These are phyloP conservation scores for Bufo bufo DNA, from an alignment of 2,113 vertebrate species.

Conservation along the genomic window DNA sequence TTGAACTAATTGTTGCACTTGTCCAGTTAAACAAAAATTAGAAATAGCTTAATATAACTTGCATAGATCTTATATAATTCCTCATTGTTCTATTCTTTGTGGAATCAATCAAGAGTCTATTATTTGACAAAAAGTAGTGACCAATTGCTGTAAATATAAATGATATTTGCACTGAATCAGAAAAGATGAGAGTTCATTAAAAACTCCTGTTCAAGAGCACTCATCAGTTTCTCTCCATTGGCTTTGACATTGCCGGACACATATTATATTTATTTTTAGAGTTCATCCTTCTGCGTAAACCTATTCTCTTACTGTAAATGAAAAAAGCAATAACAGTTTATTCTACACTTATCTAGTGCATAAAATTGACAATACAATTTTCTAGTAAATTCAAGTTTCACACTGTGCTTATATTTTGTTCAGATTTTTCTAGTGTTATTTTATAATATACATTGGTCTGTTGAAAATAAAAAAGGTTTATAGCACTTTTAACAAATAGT, in stretches of 20 bases:
- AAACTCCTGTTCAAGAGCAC: constrained; percentile 64
- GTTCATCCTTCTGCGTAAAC: constrained; percentile 66
- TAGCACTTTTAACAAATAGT: neutral
- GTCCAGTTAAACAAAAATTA: neutral
- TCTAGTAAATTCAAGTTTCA: neutral
- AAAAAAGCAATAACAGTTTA: constrained; percentile 53
- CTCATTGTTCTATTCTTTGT: constrained; percentile 66
- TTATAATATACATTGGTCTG: too few species aligned
- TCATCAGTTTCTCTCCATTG: constrained; percentile 68
- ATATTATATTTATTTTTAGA: constrained; percentile 75
- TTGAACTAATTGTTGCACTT: constrained; percentile 22
- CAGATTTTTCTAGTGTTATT: neutral
- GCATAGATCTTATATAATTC: constrained; percentile 59
- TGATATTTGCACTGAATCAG: constrained; percentile 64
- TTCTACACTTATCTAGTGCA: neutral
- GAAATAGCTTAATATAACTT: constrained; percentile 31
- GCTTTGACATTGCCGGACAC: constrained; percentile 68
- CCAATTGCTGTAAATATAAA: constrained; percentile 69
- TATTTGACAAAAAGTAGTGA: constrained; percentile 66
- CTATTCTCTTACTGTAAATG: constrained; percentile 57
- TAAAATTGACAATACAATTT: neutral
- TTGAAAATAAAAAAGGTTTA: too few species aligned
- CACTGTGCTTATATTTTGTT: neutral
- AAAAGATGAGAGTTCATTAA: constrained; percentile 69
- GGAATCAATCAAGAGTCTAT: constrained; percentile 66